phyloP scores from a whole-genome alignment of 2,888 invertebrate species.

The Amblyjoppa fuscipennis region DNA sequence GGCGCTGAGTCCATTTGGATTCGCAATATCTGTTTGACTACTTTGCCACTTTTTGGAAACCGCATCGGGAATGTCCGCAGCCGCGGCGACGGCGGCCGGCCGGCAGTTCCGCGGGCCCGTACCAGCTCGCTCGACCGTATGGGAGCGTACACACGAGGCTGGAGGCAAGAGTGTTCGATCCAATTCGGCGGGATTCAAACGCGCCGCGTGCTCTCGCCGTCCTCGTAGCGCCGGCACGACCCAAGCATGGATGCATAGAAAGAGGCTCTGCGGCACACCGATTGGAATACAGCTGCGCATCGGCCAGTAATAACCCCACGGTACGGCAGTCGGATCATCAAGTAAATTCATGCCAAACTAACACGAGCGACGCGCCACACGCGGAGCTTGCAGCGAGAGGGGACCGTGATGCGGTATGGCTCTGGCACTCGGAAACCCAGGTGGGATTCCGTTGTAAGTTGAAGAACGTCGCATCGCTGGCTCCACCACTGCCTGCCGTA shows the following conservation, averaged over 20 bases:
- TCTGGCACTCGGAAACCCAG: slow-evolving; percentile 4
- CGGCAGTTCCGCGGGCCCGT: background rate
- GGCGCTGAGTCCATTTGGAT: slow-evolving; percentile 37
- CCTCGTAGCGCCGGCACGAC: background rate
- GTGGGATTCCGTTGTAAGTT: background rate
- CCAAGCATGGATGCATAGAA: background rate
- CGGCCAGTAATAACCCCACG: background rate
- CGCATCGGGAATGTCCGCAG: slow-evolving; percentile 18
- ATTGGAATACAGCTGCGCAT: slow-evolving; percentile 8
- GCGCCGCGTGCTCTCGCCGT: background rate
- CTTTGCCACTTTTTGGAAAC: slow-evolving; percentile 56
- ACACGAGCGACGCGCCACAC: slow-evolving; percentile 3
- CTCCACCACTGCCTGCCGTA: no score
- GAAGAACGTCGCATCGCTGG: no score
- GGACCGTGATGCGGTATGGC: background rate
- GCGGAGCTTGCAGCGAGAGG: background rate
- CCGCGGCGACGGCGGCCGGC: background rate
- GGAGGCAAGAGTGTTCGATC: slow-evolving; percentile 8
- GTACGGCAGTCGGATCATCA: slow-evolving; percentile 44
- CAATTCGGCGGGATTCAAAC: slow-evolving; percentile 47
- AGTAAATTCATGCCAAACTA: slow-evolving; percentile 51
- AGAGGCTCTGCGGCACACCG: slow-evolving; percentile 21
- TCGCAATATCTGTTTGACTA: slow-evolving; percentile 59
- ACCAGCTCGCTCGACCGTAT: background rate
- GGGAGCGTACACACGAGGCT: slow-evolving; percentile 8